A percentile compares a stretch with the other conserved stretches of the same genome.
phyloP scores from a whole-genome alignment of 2,113 vertebrate genomes.

The Notothenia rossii region DNA sequence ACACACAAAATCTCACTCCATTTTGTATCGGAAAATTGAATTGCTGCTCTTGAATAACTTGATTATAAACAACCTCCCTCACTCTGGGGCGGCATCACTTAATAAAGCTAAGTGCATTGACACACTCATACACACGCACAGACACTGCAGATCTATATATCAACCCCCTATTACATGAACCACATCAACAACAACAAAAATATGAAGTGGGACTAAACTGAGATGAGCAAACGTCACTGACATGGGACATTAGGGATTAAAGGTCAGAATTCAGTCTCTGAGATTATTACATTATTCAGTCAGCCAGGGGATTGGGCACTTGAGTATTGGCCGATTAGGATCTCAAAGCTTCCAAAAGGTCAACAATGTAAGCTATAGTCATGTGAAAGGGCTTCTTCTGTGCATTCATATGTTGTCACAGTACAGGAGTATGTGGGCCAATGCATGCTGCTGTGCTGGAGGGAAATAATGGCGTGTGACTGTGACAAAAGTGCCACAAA shows the following conservation, averaged over 20 bases:
- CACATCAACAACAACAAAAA: neutral
- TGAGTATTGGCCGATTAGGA: neutral
- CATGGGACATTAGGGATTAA: neutral
- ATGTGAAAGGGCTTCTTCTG: slow-evolving; percentile 12
- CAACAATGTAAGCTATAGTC: slow-evolving; percentile 11
- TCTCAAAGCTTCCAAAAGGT: slow-evolving; percentile 9
- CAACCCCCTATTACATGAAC: neutral
- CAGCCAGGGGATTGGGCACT: neutral
- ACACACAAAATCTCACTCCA: slow-evolving; percentile 47
- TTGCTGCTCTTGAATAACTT: slow-evolving; percentile 66
- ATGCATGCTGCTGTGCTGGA: neutral
- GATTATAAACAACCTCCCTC: slow-evolving; percentile 70
- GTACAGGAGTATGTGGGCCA: neutral
- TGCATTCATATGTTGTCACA: slow-evolving; percentile 7
- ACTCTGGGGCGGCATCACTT: slow-evolving; percentile 60
- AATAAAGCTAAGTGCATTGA: slow-evolving; percentile 74
- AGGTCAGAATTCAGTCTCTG: neutral
- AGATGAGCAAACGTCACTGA: neutral
- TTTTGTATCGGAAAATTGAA: slow-evolving; percentile 73
- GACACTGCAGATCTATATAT: slow-evolving; percentile 27
- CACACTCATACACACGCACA: slow-evolving; percentile 32
- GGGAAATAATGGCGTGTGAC: neutral
- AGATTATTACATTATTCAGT: neutral
- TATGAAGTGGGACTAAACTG: neutral
- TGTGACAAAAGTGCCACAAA: neutral